Conservation (phyloP, 1,140 invertebrate genomes). For the Rhyacophila brunnea region DNA sequence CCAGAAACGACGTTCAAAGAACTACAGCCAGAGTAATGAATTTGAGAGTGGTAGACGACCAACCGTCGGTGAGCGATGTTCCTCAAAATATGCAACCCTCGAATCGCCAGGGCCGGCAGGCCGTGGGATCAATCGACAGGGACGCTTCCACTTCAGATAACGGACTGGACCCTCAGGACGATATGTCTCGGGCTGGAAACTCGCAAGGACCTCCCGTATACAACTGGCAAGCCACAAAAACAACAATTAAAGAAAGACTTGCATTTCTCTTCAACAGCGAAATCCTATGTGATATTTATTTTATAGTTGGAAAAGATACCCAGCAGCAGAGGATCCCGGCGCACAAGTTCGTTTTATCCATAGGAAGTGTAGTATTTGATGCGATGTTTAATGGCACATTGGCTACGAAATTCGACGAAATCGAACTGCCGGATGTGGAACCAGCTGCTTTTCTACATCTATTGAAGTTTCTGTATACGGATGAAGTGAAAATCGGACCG, state of each 20-base stretch:
- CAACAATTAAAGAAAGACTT: constrained; percentile 74
- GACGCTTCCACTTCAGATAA: constrained; percentile 44
- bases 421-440: constrained; percentile 83
- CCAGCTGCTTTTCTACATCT: constrained; percentile 73
- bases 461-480: constrained; percentile 76
- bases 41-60: constrained; percentile 10
- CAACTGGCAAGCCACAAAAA: constrained; percentile 70
- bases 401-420: constrained; percentile 66
- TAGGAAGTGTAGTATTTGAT: constrained; percentile 83
- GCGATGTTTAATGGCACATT: constrained; percentile 82
- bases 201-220: constrained; percentile 48
- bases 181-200: constrained; percentile 38
- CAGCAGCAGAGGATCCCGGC: constrained; percentile 75
- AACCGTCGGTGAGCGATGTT: constrained; percentile 24
- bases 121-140: constrained; percentile 41
- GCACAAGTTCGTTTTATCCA: constrained; percentile 81
- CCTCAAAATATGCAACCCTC: constrained; percentile 54
- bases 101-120: constrained; percentile 44
- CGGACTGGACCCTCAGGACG: constrained; percentile 43
- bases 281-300: constrained; percentile 77
- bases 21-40: constrained; percentile 6
- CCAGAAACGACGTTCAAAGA: constrained; percentile 8
- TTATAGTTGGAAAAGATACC: constrained; percentile 72
- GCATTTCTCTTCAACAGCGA: constrained; percentile 81
- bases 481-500: constrained; percentile 82